phyloP scores from a whole-genome alignment of 2,888 invertebrate species.

The Himalopsyche japonica region DNA sequence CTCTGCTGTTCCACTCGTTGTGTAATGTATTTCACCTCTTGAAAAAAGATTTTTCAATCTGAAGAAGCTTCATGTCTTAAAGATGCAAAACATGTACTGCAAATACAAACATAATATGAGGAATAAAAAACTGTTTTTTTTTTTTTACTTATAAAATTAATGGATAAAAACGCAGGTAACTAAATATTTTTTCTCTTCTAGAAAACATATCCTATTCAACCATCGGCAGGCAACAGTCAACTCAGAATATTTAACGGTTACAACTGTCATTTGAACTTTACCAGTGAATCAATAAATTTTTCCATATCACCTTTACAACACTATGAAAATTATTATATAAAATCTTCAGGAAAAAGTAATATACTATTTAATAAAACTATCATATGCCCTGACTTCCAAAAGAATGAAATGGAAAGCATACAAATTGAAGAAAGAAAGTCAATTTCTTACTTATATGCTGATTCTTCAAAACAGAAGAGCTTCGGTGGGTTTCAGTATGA shows the following conservation, averaged over 20 bases:
- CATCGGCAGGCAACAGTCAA: constrained; percentile 59
- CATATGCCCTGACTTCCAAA: constrained; percentile 45
- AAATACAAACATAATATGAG: no score
- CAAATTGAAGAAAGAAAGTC: constrained; percentile 49
- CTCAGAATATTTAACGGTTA: constrained; percentile 65
- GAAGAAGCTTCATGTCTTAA: no score
- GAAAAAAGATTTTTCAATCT: no score
- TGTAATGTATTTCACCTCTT: no score
- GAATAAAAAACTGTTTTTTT: no score
- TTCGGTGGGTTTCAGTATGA: constrained; percentile 43
- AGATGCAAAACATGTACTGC: no score
- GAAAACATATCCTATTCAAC: constrained; percentile 63
- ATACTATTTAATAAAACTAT: constrained; percentile 25
- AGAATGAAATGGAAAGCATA: constrained; percentile 42
- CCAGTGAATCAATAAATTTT: constrained; percentile 52
- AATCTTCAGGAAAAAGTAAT: constrained; percentile 42
- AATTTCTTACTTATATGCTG: constrained; percentile 47
- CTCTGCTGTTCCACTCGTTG: no score
- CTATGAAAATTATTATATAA: constrained; percentile 46
- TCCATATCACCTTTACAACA: constrained; percentile 48
- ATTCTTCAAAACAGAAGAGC: background rate
- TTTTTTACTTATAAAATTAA: no score
- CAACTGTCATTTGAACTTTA: constrained; percentile 54
- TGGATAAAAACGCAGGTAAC: no score
- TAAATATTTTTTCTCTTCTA: constrained; percentile 45